Evolutionary conservation across 2,113 vertebrate genomes (phyloP).

Genomic region (Motacilla tschutschensis): DNA sequence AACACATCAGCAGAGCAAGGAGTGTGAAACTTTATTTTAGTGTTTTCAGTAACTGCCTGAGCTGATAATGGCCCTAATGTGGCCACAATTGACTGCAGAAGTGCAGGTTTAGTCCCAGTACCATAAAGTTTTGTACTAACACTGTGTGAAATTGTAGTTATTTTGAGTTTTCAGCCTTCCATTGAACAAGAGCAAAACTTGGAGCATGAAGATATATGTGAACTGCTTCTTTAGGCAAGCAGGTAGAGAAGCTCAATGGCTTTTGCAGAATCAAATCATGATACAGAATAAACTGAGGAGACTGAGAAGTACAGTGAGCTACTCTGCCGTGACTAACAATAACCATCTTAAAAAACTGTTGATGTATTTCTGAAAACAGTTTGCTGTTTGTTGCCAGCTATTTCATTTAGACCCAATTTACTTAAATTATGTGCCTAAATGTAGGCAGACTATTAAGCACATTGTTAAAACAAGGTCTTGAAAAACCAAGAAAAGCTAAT

Average conservation of each 20-base stretch:
- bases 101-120: neutral
- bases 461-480: neutral
- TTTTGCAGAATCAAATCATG: neutral
- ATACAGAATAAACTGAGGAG: neutral
- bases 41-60: conserved; percentile 27
- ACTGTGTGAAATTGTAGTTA: neutral
- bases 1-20: conserved; percentile 22
- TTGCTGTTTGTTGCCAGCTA: neutral
- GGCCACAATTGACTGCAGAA: conserved; percentile 4
- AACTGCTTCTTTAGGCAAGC: neutral
- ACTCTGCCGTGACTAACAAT: neutral
- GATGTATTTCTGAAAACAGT: neutral
- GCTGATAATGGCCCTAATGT: conserved; percentile 39
- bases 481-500: neutral
- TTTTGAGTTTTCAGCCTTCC: neutral
- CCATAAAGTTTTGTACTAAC: conserved; percentile 14
- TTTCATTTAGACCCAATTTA: neutral
- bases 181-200: neutral
- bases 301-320: neutral
- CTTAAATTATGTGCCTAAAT: neutral
- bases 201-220: neutral
- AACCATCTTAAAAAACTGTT: neutral
- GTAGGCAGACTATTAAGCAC: neutral
- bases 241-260: neutral
- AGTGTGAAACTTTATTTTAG: conserved; percentile 27